phyloP scores from a whole-genome alignment of 1,140 invertebrate genomes.

The Aethina tumida region DNA sequence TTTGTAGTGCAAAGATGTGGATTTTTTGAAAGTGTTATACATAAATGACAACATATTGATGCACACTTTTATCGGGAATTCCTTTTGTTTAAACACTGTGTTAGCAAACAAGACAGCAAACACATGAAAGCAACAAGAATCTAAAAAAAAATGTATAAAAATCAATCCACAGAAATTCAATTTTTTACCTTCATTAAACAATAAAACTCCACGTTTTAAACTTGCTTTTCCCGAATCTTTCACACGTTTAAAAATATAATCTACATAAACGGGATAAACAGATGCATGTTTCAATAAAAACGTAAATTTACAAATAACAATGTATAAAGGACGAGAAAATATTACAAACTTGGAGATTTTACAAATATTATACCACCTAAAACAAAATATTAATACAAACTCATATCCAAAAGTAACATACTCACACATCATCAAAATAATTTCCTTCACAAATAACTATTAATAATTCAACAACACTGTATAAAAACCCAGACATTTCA shows the following conservation, averaged over 20 bases:
- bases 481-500: no score
- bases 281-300: slow-evolving; percentile 16
- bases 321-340: slow-evolving; percentile 10
- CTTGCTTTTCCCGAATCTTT: slow-evolving; percentile 5
- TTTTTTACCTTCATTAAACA: slow-evolving; percentile 14
- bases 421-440: background rate
- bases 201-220: slow-evolving; percentile 14
- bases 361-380: slow-evolving; percentile 7
- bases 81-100: slow-evolving; percentile 8
- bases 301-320: slow-evolving; percentile 10
- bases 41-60: slow-evolving; percentile 19
- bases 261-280: slow-evolving; percentile 8
- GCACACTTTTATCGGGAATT: slow-evolving; percentile 12
- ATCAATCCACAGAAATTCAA: slow-evolving; percentile 1
- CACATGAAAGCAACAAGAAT: slow-evolving; percentile 19
- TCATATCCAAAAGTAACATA: background rate
- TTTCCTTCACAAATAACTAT: slow-evolving; percentile 9
- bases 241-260: slow-evolving; percentile 16
- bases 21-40: slow-evolving; percentile 18
- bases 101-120: slow-evolving; percentile 19
- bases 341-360: slow-evolving; percentile 14
- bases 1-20: slow-evolving; percentile 16
- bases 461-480: slow-evolving; percentile 6
- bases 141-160: slow-evolving; percentile 16
- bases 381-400: slow-evolving; percentile 3